These are phyloP conservation scores for silkworm (Bombyx mori) DNA, from an alignment of 1,140 invertebrate species.

Conservation along the genomic window DNA sequence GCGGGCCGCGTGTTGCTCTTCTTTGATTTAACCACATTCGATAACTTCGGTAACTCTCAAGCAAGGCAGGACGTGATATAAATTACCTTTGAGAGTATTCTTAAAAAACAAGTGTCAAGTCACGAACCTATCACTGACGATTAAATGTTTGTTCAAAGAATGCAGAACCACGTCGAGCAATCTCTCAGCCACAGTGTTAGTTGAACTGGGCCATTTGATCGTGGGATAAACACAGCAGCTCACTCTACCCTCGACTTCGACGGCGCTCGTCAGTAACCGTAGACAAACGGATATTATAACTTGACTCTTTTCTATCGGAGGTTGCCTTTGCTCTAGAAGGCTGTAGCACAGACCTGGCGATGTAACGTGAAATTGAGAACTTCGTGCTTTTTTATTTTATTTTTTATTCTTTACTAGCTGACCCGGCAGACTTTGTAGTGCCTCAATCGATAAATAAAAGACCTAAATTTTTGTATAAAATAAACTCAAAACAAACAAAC, in stretches of 20 bases:
- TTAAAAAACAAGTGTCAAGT: neutral
- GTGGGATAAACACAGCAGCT: slow-evolving; percentile 39
- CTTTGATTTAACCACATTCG: no score
- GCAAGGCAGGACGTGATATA: no score
- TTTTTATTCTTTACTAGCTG: no score
- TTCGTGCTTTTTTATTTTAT: no score
- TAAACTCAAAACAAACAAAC: no score
- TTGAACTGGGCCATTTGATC: slow-evolving; percentile 35
- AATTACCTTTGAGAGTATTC: no score
- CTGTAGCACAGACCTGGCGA: slow-evolving; percentile 35
- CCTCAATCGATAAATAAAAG: no score
- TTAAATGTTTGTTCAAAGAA: slow-evolving; percentile 33
- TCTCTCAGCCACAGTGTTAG: slow-evolving; percentile 20
- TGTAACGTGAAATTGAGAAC: neutral
- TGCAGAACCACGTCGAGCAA: slow-evolving; percentile 31
- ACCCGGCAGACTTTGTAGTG: no score
- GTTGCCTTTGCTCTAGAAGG: slow-evolving; percentile 30
- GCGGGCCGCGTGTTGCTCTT: no score
- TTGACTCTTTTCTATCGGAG: slow-evolving; percentile 41
- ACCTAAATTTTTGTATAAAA: no score
- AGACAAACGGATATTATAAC: slow-evolving; percentile 33
- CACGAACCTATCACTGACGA: slow-evolving; percentile 40
- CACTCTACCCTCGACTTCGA: slow-evolving; percentile 12
- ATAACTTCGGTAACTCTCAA: no score
- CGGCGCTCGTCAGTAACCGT: slow-evolving; percentile 30